These are phyloP conservation scores for Chondrosia reniformis DNA, from an alignment of 37 sponge, comb jelly and placozoan species.

Conservation along the genomic window DNA sequence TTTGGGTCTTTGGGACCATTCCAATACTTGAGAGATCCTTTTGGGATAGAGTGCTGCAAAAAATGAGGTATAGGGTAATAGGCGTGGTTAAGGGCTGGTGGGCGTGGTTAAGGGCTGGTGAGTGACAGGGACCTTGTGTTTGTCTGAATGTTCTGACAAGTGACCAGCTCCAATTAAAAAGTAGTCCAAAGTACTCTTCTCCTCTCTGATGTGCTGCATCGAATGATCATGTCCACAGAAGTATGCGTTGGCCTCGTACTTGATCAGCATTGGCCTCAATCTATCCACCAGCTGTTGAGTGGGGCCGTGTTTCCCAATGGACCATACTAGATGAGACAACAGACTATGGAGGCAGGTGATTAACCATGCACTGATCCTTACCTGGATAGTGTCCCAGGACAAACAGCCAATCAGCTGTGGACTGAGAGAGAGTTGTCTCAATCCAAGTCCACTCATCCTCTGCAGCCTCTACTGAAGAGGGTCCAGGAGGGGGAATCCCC, in stretches of 20 bases:
- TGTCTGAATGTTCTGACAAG: conserved; percentile 43
- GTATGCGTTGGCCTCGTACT: conserved; percentile 71
- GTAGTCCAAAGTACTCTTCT: conserved; percentile 57
- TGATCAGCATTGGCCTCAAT: conserved; percentile 54
- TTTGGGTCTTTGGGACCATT: conserved; percentile 34
- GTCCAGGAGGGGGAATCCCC: conserved; percentile 45
- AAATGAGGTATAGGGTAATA: no score
- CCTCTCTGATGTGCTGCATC: conserved; percentile 76
- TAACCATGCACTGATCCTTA: conserved; percentile 24
- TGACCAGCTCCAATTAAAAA: conserved; percentile 86
- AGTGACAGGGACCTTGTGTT: conserved; percentile 54
- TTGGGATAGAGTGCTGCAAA: conserved; percentile 61
- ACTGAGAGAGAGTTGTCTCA: conserved; percentile 52
- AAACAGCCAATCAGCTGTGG: conserved; percentile 64
- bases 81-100: no score
- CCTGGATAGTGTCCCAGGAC: conserved; percentile 89
- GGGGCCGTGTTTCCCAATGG: conserved; percentile 77
- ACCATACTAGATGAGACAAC: conserved; percentile 79
- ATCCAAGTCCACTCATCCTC: conserved; percentile 80
- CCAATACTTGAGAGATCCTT: conserved; percentile 57
- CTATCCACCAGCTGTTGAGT: conserved; percentile 51
- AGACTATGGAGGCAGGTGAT: background rate
- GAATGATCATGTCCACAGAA: conserved; percentile 85
- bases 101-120: no score
- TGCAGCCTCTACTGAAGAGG: conserved; percentile 25